Evolutionary conservation across 2,888 invertebrate species (phyloP), one percentile per base, ranked within the genome.

Genomic region (Eupithecia subfuscata): DNA sequence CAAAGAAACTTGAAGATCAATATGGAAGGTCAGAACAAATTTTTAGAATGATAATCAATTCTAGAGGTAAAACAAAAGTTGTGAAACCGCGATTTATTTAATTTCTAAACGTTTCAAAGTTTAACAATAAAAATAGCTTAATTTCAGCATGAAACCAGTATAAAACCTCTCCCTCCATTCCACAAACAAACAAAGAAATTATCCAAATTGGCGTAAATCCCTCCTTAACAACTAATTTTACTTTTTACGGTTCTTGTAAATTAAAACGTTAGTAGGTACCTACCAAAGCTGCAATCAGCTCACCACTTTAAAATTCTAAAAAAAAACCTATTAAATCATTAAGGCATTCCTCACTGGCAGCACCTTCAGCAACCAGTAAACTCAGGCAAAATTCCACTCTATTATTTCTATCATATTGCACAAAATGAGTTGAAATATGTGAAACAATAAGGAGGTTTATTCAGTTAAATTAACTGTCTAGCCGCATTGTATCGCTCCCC

Each of bases 391-490:
- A 76, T 52, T 37, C 69, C 22, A 40, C 71, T 52, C 69, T 80
- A 71, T 52, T 52, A 0, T 5, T 22, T 18, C n/a, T 7, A 5
- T 9, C 0, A 48, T 71, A 73, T 25, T 68, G 70, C 4, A 56
- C 4, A 68, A 45, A 68, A 63, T 70, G 7, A n/a, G 0, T 63
- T 72, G 60, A 72, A 56, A 60, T 64, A n/a, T 43, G 40, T 60
- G n/a, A 34, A 43, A 74, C 80, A 80, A 80, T 82, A 86, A 85
- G 83, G 85, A 83, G 81, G 85, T 85, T 83, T 84, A 84, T 89
- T 87, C 84, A 87, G 85, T 87, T 86, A 83, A 85, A 85, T 86
- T 37, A 84, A 84, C 82, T 81, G 75, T 82, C 73, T 75, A 74
- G 76, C 76, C 77, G 80, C 82, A 82, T 82, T 82, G 84, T 81